Base-by-base conservation (phyloP, 2,113 vertebrate genomes). In the Eudyptes chrysolophus region DNA sequence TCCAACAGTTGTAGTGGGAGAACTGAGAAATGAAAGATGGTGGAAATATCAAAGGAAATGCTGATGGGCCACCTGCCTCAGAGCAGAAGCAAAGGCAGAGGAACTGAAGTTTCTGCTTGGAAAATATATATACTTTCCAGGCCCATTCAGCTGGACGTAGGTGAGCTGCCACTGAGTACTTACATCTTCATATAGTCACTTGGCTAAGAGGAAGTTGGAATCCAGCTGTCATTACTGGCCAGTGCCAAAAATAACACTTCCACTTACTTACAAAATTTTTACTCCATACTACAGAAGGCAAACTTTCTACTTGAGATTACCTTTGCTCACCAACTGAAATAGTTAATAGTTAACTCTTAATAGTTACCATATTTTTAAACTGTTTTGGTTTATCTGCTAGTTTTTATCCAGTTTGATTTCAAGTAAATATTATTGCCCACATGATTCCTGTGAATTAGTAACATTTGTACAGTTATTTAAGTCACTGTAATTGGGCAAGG, bases 71-170 rank as follows among this genome's bases (percentile, higher is more conserved):
- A n/a, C 38, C 16, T 54, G 48, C 16, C 48, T 58, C 64, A 54
- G 42, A 84, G 30, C 6, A 87, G 58, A 64, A 87, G 11, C 18
- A 87, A 66, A 79, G 29, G 18, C 54, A 42, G 62, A 68, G 52
- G 40, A 76, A n/a, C 17, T 40, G 13, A 71, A 57, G 6, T 81
- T 68, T 90, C 36, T 68, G 18, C 19, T 46, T 66, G 25, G 16
- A 81, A 68, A 62, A 42, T 6, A 57, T 30, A 7, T 15, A 9
- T 42, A 14, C 16, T 60, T 84, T 60, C 21, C 22, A 49, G 19
- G 20, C 22, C 8, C 9, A 15, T 84, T 92, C 42, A 71, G 12
- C 5, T 57, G 26, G 18, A 57, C 0, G 0, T 36, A 27, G 36
- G 4, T 48, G 30, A 83, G n/a, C 16, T 70, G 42, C 26, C 51